Evolutionary conservation across 2,888 invertebrate genomes (phyloP), one percentile per base, ranked within the genome.

Genomic region (Protodeltote pygarga): DNA sequence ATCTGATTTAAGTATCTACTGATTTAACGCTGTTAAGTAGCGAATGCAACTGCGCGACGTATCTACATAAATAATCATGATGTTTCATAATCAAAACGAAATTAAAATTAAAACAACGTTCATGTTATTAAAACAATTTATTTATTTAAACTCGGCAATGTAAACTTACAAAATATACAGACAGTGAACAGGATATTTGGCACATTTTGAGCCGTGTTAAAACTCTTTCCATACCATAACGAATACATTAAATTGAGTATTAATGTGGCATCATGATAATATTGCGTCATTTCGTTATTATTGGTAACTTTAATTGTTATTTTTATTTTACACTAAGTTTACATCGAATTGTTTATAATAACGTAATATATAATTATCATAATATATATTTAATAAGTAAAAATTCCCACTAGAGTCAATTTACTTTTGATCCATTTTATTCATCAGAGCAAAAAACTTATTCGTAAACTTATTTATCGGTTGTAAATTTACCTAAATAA

Each of bases 131-230:
- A 87, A 88, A 81, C 77, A 73, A 78, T 83, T 85, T 81, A 83
- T 79, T 83, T 64, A 76, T 82, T 84, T 75, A 77, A 82, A 81
- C 73, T 79, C 74, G 77, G 77, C 77, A 79, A 80, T 78, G 81
- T 82, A 82, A 84, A 85, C 80, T 87, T 87, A 85, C 77, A 87
- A 86, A 87, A 85, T 84, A 81, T 83, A 82, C 80, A 80, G 71
- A 75, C 65, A 74, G 63, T 72, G 67, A 73, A 77, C 66, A 61
- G 62, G 64, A 72, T 74, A 47, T 71, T 85, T 86, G 83, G 81
- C 86, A 84, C 80, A 75, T 49, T 52, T 76, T 82, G 83, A 84
- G 80, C 77, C 74, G 60, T 20, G 10, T 21, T 11, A 34, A 60
- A 53, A 53, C 33, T 17, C 50, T 60, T 53, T 40, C 11, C 9